Percentiles rank a stretch among this genome's conserved stretches.
Evolutionary conservation across 2,888 invertebrate species (phyloP).

Genomic region (Oligia fasciuncula): DNA sequence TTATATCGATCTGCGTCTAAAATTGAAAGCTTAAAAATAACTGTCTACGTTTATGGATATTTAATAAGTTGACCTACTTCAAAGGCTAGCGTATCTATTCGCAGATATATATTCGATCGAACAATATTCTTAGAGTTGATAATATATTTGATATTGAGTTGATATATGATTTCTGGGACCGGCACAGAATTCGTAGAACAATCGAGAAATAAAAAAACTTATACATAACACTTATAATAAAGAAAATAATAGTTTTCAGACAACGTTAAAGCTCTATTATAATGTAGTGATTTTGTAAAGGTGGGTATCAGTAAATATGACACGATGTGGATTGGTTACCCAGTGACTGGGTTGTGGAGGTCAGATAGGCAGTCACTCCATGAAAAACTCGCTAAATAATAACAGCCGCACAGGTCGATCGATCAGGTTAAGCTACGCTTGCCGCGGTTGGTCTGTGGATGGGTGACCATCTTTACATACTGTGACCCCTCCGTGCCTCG

Average conservation of each 20-base stretch:
- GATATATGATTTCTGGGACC: background rate
- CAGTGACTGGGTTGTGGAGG: background rate
- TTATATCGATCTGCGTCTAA: conserved; percentile 4
- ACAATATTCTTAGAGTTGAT: background rate
- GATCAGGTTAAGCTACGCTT: too few relatives aligned
- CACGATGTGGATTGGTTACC: conserved; percentile 22
- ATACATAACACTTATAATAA: conserved; percentile 24
- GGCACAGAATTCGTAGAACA: conserved; percentile 13
- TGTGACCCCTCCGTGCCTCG: too few relatives aligned
- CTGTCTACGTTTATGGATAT: background rate
- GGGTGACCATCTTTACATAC: too few relatives aligned
- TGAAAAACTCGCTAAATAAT: too few relatives aligned
- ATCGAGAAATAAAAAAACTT: conserved; percentile 28
- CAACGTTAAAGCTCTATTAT: conserved; percentile 61
- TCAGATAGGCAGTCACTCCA: background rate
- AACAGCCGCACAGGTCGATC: too few relatives aligned
- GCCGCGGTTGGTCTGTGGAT: too few relatives aligned
- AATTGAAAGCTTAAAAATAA: conserved; percentile 5
- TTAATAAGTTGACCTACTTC: conserved; percentile 18
- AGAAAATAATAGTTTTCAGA: conserved; percentile 30
- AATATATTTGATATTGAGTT: background rate
- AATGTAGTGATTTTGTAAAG: conserved; percentile 56
- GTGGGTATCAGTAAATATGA: conserved; percentile 47
- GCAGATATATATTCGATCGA: conserved; percentile 12
- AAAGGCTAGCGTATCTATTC: conserved; percentile 23